These are phyloP conservation scores for Crenuchus spilurus DNA, from an alignment of 2,797 vertebrate species.

Conservation along the genomic window DNA sequence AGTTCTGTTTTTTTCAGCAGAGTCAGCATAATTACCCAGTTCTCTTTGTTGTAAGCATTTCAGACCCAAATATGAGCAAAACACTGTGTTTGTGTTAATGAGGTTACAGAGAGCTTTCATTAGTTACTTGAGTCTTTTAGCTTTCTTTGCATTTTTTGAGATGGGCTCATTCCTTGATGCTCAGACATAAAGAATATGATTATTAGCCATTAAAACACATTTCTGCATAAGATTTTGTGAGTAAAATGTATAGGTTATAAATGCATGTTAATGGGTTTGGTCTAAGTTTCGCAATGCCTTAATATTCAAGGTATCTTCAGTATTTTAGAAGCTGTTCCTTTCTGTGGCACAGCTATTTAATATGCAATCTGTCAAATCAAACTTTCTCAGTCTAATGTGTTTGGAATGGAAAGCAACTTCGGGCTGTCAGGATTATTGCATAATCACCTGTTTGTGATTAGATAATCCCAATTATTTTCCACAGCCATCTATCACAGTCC, in stretches of 20 bases:
- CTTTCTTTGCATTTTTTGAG: not conserved
- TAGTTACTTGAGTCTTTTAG: no score
- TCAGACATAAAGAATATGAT: not conserved
- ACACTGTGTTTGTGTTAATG: not conserved
- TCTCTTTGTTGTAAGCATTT: conserved; percentile 72
- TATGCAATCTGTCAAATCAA: not conserved
- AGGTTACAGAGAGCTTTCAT: no score
- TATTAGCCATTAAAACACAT: no score
- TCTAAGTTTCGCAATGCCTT: not conserved
- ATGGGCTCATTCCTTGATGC: not conserved
- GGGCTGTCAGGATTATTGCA: no score
- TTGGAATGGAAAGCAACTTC: conserved; percentile 58
- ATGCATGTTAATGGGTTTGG: not conserved
- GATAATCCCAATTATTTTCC: no score
- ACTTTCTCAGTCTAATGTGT: not conserved
- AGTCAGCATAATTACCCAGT: conserved; percentile 74
- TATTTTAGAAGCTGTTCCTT: not conserved
- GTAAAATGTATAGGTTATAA: no score
- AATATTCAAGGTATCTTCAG: not conserved
- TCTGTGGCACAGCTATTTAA: conserved; percentile 1
- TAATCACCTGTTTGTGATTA: no score
- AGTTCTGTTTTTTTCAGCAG: conserved; percentile 65
- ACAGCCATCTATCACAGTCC: no score
- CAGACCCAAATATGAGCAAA: conserved; percentile 53
- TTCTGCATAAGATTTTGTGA: no score